Percentiles rank a stretch among this genome's conserved stretches.
Evolutionary conservation across 2,113 vertebrate genomes (phyloP).

Genomic region (Condylura cristata): DNA sequence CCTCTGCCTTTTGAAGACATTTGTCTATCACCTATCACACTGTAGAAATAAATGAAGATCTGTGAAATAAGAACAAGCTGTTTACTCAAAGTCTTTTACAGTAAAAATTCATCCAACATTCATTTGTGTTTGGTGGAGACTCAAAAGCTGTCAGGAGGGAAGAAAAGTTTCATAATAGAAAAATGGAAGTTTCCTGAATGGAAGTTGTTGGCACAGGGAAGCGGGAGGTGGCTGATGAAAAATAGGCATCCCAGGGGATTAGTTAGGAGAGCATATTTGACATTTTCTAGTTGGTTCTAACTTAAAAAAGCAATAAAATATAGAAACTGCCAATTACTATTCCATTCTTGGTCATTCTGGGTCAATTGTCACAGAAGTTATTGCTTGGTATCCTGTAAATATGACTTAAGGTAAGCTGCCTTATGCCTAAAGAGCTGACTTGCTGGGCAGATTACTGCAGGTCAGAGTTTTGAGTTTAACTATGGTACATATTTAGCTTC

Average conservation of each 20-base stretch:
- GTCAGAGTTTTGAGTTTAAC: neutral
- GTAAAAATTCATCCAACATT: too few relatives aligned
- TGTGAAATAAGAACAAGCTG: neutral
- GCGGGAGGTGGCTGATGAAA: neutral
- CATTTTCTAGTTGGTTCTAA: neutral
- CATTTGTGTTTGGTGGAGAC: neutral
- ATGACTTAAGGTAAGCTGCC: neutral
- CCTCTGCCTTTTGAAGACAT: neutral
- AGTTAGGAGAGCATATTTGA: neutral
- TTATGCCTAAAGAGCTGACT: neutral
- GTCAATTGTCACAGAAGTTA: neutral
- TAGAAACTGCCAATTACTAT: neutral
- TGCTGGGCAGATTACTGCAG: neutral
- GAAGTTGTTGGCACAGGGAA: neutral
- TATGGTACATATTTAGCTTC: too few relatives aligned
- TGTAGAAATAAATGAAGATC: neutral
- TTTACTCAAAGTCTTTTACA: neutral
- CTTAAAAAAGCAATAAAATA: neutral
- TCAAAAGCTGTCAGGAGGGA: neutral
- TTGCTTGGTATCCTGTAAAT: neutral
- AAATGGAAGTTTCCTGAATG: neutral
- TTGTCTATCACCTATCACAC: fast-evolving
- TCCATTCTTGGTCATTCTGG: neutral
- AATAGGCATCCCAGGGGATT: neutral
- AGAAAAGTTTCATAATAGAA: neutral